Evolutionary conservation across 2,113 vertebrate species (phyloP).

Genomic region (Syngnathoides biaculeatus): DNA sequence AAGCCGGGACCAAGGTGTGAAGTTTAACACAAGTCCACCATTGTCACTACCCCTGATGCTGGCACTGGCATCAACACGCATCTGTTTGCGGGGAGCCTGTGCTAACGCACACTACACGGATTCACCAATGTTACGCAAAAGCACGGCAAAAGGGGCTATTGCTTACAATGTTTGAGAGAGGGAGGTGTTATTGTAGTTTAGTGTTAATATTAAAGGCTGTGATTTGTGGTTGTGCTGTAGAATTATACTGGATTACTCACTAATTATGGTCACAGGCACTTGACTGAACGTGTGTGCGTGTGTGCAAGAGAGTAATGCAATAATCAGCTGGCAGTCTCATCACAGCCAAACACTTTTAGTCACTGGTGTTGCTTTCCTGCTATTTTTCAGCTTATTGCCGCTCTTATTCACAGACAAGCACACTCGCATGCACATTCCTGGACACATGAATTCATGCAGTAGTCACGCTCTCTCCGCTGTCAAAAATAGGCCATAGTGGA

Average conservation of each 20-base stretch:
- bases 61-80: background rate
- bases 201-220: constrained; percentile 1
- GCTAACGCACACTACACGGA: background rate
- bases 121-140: background rate
- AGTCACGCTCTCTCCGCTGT: background rate
- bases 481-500: background rate
- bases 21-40: background rate
- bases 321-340: background rate
- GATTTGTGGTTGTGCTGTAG: background rate
- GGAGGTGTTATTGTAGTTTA: background rate
- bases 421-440: background rate
- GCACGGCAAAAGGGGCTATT: background rate
- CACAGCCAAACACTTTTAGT: background rate
- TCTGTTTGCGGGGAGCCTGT: background rate
- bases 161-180: background rate
- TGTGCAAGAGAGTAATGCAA: background rate
- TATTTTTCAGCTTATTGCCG: background rate
- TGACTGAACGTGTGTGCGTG: background rate
- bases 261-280: background rate
- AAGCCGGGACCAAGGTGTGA: background rate
- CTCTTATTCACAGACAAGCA: background rate
- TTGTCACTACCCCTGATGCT: background rate
- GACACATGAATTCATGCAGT: background rate
- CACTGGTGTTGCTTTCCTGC: background rate
- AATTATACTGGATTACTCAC: background rate